Conservation (phyloP, 2,113 vertebrate species). For the Mustela lutreola region DNA sequence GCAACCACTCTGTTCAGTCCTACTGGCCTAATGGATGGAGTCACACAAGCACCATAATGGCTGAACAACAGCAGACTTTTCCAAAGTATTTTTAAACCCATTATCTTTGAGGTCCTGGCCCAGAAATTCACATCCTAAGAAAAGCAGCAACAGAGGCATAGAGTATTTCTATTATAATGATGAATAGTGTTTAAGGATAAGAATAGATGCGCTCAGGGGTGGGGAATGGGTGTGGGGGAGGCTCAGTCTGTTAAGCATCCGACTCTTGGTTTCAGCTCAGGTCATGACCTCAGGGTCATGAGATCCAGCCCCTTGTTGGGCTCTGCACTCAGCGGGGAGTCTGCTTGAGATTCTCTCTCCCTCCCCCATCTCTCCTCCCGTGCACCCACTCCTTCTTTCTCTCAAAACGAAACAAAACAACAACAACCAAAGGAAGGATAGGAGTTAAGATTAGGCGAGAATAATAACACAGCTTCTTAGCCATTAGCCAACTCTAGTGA, state of each 20-base stretch:
- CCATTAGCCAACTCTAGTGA: background rate
- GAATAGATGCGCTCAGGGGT: background rate
- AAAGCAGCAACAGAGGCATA: background rate
- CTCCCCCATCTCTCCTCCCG: background rate
- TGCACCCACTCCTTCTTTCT: background rate
- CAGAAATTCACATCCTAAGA: background rate
- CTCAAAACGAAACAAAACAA: background rate
- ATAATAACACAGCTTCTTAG: background rate
- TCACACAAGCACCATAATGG: background rate
- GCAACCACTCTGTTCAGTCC: background rate
- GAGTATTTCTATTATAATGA: background rate
- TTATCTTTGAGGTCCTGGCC: background rate
- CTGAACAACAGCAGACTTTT: background rate
- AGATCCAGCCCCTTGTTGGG: background rate
- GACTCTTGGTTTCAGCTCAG: background rate
- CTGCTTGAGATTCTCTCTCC: background rate
- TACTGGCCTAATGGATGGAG: background rate
- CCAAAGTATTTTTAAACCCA: background rate
- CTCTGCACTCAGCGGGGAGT: background rate
- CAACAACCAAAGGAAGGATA: background rate
- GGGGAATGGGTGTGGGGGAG: background rate
- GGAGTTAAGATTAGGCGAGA: background rate
- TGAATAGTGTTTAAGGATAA: background rate
- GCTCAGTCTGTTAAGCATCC: background rate
- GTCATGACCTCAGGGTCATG: background rate